phyloP scores from a whole-genome alignment of 2,113 vertebrate genomes.

The Catharus minimus region DNA sequence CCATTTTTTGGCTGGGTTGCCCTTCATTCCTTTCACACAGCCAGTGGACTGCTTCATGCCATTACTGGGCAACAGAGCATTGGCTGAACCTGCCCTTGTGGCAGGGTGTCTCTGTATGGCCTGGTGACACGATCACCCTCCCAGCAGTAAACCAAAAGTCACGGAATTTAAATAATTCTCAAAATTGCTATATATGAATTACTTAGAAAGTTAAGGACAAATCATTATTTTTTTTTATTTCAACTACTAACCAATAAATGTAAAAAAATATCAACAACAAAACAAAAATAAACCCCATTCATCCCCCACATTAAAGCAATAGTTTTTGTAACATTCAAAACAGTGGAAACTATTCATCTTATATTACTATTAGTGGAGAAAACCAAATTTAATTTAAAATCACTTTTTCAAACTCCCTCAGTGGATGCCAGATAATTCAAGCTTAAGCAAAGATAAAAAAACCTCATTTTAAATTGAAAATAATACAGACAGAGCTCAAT shows the following conservation, averaged over 20 bases:
- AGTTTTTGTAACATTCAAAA: slow-evolving; percentile 54
- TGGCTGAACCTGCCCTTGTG: background rate
- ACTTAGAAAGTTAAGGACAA: slow-evolving; percentile 51
- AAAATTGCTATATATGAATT: slow-evolving; percentile 3
- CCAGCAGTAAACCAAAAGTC: background rate
- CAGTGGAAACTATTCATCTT: slow-evolving; percentile 46
- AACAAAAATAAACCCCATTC: slow-evolving; percentile 45
- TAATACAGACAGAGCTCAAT: slow-evolving; percentile 44
- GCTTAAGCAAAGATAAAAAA: slow-evolving; percentile 47
- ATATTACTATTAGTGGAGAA: slow-evolving; percentile 39
- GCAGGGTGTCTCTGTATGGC: background rate
- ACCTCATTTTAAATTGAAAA: slow-evolving; percentile 40
- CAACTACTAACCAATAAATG: slow-evolving; percentile 52
- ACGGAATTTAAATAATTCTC: background rate
- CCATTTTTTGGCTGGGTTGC: background rate
- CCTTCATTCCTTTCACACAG: background rate
- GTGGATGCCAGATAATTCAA: slow-evolving; percentile 24
- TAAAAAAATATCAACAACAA: slow-evolving; percentile 58
- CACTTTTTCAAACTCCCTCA: slow-evolving; percentile 10
- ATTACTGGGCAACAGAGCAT: background rate
- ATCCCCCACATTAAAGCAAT: slow-evolving; percentile 55
- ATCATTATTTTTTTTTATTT: slow-evolving; percentile 49
- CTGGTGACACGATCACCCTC: background rate
- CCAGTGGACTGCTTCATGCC: background rate
- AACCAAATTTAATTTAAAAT: slow-evolving; percentile 63